Base-by-base conservation (phyloP, 2,797 vertebrate genomes). In the Nasua narica region DNA sequence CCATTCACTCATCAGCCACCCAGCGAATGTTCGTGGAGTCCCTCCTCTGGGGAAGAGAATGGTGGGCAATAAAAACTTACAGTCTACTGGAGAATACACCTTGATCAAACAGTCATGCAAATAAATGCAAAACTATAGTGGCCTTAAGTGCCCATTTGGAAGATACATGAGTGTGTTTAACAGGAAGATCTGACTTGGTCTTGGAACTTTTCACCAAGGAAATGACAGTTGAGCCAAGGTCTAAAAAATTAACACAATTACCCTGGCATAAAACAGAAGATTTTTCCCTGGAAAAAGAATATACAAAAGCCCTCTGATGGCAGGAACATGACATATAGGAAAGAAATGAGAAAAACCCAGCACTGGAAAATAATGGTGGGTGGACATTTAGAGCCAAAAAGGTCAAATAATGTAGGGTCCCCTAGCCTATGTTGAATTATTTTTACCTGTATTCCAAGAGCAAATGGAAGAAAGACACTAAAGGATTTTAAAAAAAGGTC, bases 201-300 rank as follows among this genome's bases (percentile, higher is more conserved):
- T 56, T 91, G 12, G 76, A 86, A 46, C 19, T 50, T 21, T 84
- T 70, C 79, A 27, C 23, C 29, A 40, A 48, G 43, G 29, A 94
- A 83, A 86, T 48, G 89, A 94, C 56, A 90, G 29, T 43, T 83
- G 74, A 82, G 29, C 43, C 25, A 19, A 87, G 37, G 21, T 77
- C 15, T 82, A 32, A 94, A 93, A 91, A 74, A 48, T 40, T 37
- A 95, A 70, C 60, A 69, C 56, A 88, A 74, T 78, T 93, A 88
- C 27, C 43, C 21, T 89, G 67, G 23, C 88, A 58, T 77, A 50
- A 56, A 78, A 48, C 54, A 43, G n/a, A 86, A 93, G 50, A 60
- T 32, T 12, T 78, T 91, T 69, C n/a, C 58, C 25, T 84, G 14
- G 43, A 32, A 56, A 85, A 70, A 93, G n/a, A 89, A 91, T 48